Base-by-base conservation (phyloP, 2,797 vertebrate genomes). In the Buphagus erythrorhynchus region DNA sequence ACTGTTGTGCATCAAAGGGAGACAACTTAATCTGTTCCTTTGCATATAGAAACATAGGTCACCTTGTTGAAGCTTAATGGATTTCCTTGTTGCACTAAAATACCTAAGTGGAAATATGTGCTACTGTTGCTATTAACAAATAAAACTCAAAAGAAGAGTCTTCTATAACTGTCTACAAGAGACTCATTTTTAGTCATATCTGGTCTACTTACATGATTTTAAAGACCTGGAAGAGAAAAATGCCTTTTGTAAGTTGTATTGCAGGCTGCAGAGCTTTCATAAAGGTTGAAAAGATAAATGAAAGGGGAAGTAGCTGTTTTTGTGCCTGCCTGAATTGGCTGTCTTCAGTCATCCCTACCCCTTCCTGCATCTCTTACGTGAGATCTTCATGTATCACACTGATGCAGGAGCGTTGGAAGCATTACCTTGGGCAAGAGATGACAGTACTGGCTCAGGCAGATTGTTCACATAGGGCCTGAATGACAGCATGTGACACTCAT, bases 71-170 rank as follows among this genome's bases (percentile, higher is more conserved):
- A 86, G 62, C 72, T 92, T 78, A 42, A 88, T 68, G 91, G 58
- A 80, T 90, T 88, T 96, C 73, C 73, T 66, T 88, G 94, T 95
- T 95, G 92, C 82, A 90, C 73, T 88, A 11, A 93, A 93, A 80
- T 94, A 81, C 82, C 66, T 48, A 90, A 81, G 58, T 94, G 83
- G 79, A 95, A 88, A 72, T n/a, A 42, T 48, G 54, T 92, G 61
- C 66, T 95, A 8, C 36, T 86, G 69, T 95, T 93, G n/a, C 51
- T 92, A 43, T 93, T 85, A 93, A 90, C 43, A 93, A 97, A 96
- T 96, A 95, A 97, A 97, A 57, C n/a, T 77, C 26, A 21, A 48
- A 81, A 79, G 51, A 91, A 87, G 78, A 72, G 77, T 90, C 81
- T 96, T 94, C 73, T 75, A 1, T 65, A 72, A 61, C 42, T 92